Conservation (phyloP, 2,113 vertebrate genomes). For the Chloebia gouldiae region DNA sequence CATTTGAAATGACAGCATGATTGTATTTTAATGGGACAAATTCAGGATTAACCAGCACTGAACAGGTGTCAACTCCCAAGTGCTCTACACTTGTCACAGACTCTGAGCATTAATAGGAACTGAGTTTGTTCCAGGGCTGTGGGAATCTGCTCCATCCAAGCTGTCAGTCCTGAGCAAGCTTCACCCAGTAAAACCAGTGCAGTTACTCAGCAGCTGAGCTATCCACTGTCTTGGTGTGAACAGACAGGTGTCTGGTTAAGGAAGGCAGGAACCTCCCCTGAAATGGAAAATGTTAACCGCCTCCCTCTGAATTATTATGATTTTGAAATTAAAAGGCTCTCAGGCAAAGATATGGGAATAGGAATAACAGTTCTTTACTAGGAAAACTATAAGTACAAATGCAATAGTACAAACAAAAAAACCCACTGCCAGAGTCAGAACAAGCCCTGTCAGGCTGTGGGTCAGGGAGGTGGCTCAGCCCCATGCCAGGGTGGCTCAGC, state of each 20-base stretch:
- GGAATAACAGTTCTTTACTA: neutral
- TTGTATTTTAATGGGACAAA: slow-evolving; percentile 43
- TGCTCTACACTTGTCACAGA: slow-evolving; percentile 2
- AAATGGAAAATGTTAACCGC: neutral
- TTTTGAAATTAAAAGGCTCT: neutral
- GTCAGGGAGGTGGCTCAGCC: too few relatives aligned
- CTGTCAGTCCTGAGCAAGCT: neutral
- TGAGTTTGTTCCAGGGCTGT: neutral
- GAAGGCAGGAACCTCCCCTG: too few relatives aligned
- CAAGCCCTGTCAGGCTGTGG: too few relatives aligned
- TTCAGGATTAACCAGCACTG: slow-evolving; percentile 22
- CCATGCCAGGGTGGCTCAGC: too few relatives aligned
- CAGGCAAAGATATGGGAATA: neutral
- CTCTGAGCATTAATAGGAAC: neutral
- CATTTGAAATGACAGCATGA: slow-evolving; percentile 26
- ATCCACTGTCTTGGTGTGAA: neutral
- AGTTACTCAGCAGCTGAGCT: neutral
- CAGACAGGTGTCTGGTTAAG: too few relatives aligned
- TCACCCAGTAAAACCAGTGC: neutral
- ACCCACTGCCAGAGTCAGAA: neutral
- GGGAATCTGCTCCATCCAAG: neutral
- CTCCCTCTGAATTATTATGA: neutral
- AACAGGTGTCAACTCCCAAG: slow-evolving; percentile 34
- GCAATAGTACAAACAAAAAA: too few relatives aligned
- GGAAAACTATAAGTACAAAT: too few relatives aligned